These are phyloP conservation scores for Gryllus longicercus DNA, from an alignment of 2,888 invertebrate genomes.

Conservation along the genomic window DNA sequence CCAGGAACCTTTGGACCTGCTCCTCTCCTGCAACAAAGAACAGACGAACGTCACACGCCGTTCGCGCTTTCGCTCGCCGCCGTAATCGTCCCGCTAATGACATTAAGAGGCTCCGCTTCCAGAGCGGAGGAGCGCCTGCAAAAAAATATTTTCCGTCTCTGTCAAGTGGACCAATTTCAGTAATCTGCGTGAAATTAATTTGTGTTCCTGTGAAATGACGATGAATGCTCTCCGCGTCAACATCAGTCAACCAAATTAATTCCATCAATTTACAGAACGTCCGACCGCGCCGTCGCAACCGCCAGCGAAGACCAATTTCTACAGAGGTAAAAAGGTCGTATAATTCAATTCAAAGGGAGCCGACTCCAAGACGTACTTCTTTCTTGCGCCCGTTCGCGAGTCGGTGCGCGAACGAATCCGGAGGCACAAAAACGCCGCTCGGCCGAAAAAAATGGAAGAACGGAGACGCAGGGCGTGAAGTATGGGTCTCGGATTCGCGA, in stretches of 20 bases:
- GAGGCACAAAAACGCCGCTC: background rate
- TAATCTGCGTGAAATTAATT: slow-evolving; percentile 17
- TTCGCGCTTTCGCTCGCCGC: no score
- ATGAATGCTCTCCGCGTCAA: background rate
- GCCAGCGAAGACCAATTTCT: no score
- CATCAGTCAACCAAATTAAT: background rate
- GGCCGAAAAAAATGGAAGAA: no score
- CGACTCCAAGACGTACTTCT: no score
- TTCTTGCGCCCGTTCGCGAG: background rate
- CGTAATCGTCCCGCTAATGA: background rate
- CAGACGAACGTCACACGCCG: slow-evolving; percentile 38
- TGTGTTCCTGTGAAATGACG: no score
- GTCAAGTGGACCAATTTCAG: background rate
- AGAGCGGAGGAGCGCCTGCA: slow-evolving; percentile 11
- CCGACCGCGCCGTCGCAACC: background rate
- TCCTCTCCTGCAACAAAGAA: slow-evolving; percentile 64
- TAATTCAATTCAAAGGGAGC: no score
- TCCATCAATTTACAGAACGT: background rate
- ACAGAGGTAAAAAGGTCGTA: no score
- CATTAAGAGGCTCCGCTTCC: background rate
- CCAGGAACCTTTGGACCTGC: slow-evolving; percentile 69
- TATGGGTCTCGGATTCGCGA: background rate
- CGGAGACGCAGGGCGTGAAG: background rate
- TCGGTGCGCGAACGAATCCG: background rate
- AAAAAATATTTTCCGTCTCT: background rate